Evolutionary conservation across 1,140 invertebrate genomes (phyloP).

Genomic region (Galendromus occidentalis): DNA sequence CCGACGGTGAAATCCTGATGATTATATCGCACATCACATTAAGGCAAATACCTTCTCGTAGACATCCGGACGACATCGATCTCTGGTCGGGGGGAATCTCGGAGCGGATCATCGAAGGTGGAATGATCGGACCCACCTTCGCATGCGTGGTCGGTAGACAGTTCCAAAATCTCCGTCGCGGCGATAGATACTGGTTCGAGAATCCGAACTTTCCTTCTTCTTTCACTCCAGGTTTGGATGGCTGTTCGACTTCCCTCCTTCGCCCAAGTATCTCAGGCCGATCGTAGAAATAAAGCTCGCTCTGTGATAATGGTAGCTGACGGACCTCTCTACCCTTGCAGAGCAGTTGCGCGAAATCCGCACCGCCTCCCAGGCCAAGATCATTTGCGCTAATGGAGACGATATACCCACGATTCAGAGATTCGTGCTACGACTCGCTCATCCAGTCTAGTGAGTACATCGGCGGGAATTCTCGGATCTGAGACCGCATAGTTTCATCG

Average conservation of each 20-base stretch:
- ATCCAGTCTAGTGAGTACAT: constrained; percentile 21
- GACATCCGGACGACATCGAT: constrained; percentile 28
- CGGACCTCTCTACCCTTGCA: constrained; percentile 16
- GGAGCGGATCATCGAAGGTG: constrained; percentile 59
- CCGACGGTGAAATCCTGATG: too few species aligned
- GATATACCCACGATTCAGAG: constrained; percentile 25
- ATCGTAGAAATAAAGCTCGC: too few species aligned
- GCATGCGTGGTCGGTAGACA: constrained; percentile 36
- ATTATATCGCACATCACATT: too few species aligned
- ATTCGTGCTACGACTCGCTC: constrained; percentile 22
- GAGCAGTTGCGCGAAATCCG: constrained; percentile 25
- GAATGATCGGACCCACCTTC: constrained; percentile 70
- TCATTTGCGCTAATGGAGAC: constrained; percentile 27
- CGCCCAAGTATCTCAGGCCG: too few species aligned
- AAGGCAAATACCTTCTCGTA: too few species aligned
- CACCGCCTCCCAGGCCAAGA: constrained; percentile 22
- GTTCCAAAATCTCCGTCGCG: constrained; percentile 41
- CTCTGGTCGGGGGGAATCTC: constrained; percentile 44
- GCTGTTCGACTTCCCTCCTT: neutral
- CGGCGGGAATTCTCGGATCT: neutral
- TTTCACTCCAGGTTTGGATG: constrained; percentile 15
- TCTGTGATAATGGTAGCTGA: neutral
- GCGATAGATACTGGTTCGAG: constrained; percentile 93
- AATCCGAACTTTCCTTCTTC: constrained; percentile 33
- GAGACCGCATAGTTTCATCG: neutral